Percentiles rank a stretch among this genome's conserved stretches.
Evolutionary conservation across 2,888 invertebrate species (phyloP).

Genomic region (Drosophila buzzatii): DNA sequence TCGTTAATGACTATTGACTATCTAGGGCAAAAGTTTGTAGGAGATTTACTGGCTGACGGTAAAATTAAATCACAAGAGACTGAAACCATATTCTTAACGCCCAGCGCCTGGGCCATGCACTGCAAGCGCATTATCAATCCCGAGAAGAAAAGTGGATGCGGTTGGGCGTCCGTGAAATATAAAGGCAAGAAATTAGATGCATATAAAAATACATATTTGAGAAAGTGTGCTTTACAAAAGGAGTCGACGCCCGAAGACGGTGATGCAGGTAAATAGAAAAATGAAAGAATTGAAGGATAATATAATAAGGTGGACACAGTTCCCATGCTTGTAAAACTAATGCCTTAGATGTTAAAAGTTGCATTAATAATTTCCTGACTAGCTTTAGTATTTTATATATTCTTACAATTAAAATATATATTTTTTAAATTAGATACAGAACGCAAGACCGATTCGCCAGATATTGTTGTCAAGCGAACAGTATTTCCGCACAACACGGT

Average conservation of each 20-base stretch:
- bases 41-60: slow-evolving; percentile 93
- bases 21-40: slow-evolving; percentile 95
- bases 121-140: slow-evolving; percentile 96
- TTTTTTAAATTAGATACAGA: slow-evolving; percentile 86
- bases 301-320: background rate
- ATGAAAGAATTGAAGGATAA: no score
- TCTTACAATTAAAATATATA: background rate
- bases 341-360: background rate
- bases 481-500: slow-evolving; percentile 92
- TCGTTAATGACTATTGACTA: slow-evolving; percentile 96
- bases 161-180: slow-evolving; percentile 96
- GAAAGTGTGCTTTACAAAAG: slow-evolving; percentile 88
- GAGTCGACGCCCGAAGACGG: slow-evolving; percentile 84
- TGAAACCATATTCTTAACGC: slow-evolving; percentile 94
- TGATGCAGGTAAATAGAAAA: slow-evolving; percentile 67
- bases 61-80: slow-evolving; percentile 96
- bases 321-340: no score
- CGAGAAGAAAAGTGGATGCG: slow-evolving; percentile 96
- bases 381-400: background rate
- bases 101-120: slow-evolving; percentile 96
- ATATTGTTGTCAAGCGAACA: slow-evolving; percentile 87
- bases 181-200: slow-evolving; percentile 94
- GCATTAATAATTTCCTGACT: background rate
- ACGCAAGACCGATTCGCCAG: slow-evolving; percentile 87
- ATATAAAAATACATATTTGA: slow-evolving; percentile 94